Conservation (phyloP, 2,113 vertebrate genomes). For the Mola mola region DNA sequence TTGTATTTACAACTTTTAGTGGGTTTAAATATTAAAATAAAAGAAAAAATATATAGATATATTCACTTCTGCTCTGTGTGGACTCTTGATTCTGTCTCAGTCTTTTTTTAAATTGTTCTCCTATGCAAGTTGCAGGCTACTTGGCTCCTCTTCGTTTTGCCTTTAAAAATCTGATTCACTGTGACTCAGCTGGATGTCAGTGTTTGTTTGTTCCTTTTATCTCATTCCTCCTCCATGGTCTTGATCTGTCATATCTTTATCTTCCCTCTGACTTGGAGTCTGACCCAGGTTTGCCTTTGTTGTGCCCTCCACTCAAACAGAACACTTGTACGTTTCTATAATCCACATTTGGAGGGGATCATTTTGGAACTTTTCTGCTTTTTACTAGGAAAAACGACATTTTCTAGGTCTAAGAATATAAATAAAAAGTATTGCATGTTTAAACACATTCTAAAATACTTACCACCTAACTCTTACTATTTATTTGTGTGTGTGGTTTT, state of each 20-base stretch:
- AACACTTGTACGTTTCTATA: conserved; percentile 33
- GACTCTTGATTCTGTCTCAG: conserved; percentile 57
- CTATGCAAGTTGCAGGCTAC: conserved; percentile 10
- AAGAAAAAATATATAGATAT: conserved; percentile 75
- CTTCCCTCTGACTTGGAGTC: conserved; percentile 52
- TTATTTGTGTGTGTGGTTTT: conserved; percentile 6
- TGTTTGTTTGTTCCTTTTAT: conserved; percentile 53
- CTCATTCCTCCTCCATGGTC: conserved; percentile 34
- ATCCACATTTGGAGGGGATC: conserved; percentile 38
- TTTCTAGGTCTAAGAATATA: too few relatives aligned
- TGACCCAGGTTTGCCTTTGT: conserved; percentile 39
- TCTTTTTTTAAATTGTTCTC: conserved; percentile 36
- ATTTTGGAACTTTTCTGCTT: conserved; percentile 15
- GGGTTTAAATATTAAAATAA: conserved; percentile 95
- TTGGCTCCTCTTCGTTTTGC: conserved; percentile 32
- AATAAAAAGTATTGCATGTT: too few relatives aligned
- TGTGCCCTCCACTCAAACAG: conserved; percentile 37
- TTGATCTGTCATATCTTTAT: conserved; percentile 65
- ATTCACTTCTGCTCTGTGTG: conserved; percentile 59
- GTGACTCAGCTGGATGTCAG: conserved; percentile 60
- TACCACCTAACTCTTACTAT: too few relatives aligned
- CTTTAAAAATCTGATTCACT: conserved; percentile 47
- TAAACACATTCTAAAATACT: too few relatives aligned
- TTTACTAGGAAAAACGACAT: too few relatives aligned
- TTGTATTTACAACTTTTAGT: conserved; percentile 98